Percentiles rank a stretch among this genome's conserved stretches.
phyloP scores from a whole-genome alignment of 2,797 vertebrate genomes.

The Sebastes kiyomatsui region DNA sequence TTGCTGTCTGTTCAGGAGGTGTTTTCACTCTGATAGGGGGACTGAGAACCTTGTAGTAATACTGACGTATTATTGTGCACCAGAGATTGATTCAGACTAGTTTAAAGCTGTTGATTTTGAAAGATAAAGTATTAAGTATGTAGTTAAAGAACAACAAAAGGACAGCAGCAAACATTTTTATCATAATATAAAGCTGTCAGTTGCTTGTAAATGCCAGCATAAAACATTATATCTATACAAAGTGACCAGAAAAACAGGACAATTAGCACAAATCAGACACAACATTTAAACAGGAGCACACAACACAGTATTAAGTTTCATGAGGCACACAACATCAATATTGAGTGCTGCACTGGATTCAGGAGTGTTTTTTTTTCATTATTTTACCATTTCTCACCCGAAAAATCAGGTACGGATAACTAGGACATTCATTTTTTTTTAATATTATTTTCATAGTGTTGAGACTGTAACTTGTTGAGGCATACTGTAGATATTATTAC shows the following conservation, averaged over 20 bases:
- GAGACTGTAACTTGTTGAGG: neutral
- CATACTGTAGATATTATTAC: too few species aligned
- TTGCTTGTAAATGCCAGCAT: neutral
- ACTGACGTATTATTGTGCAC: neutral
- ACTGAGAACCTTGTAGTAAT: neutral
- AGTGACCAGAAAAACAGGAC: neutral
- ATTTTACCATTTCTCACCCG: too few species aligned
- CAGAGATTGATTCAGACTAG: neutral
- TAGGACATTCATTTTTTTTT: too few species aligned
- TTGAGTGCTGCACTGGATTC: neutral
- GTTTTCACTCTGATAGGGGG: neutral
- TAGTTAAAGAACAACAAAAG: neutral
- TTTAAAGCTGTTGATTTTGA: neutral
- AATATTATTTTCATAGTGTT: neutral
- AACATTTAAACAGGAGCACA: too few species aligned
- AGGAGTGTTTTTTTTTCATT: neutral
- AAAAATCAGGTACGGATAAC: neutral
- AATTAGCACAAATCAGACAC: neutral
- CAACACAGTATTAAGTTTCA: too few species aligned
- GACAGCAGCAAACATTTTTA: neutral
- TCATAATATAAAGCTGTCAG: neutral
- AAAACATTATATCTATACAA: neutral
- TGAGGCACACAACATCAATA: too few species aligned
- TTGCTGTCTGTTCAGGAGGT: neutral
- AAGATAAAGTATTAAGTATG: neutral